Percentiles rank a stretch among this genome's conserved stretches.
Evolutionary conservation across 2,797 vertebrate species (phyloP).

Genomic region (Passerculus sandwichensis): DNA sequence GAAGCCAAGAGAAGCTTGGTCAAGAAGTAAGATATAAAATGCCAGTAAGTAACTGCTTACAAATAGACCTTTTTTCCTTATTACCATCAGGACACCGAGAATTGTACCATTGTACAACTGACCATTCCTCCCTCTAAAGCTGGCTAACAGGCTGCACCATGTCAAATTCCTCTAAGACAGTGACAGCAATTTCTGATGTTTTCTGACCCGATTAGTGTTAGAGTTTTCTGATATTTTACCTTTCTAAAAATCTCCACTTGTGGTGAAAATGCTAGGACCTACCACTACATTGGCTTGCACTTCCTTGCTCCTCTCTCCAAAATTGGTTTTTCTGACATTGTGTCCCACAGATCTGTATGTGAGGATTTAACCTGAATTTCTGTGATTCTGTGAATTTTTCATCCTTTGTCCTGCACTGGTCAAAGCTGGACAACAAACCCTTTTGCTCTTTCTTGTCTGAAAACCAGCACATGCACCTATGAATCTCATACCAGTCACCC

Average conservation of each 20-base stretch:
- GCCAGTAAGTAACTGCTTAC: background rate
- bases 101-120: background rate
- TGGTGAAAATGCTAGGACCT: background rate
- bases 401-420: background rate
- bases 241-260: background rate
- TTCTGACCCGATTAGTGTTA: background rate
- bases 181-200: background rate
- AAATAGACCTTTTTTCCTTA: background rate
- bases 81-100: background rate
- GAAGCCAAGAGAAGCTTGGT: background rate
- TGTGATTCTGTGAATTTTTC: background rate
- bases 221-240: background rate
- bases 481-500: rapidly evolving
- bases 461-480: background rate
- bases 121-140: background rate
- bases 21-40: background rate
- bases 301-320: background rate
- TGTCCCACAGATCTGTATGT: background rate
- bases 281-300: background rate
- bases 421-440: background rate
- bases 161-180: background rate
- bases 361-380: background rate
- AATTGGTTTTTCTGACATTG: rapidly evolving
- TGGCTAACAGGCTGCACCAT: background rate
- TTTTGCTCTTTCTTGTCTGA: background rate